phyloP scores from a whole-genome alignment of 2,888 invertebrate species.

The Falcaria lacertinaria region DNA sequence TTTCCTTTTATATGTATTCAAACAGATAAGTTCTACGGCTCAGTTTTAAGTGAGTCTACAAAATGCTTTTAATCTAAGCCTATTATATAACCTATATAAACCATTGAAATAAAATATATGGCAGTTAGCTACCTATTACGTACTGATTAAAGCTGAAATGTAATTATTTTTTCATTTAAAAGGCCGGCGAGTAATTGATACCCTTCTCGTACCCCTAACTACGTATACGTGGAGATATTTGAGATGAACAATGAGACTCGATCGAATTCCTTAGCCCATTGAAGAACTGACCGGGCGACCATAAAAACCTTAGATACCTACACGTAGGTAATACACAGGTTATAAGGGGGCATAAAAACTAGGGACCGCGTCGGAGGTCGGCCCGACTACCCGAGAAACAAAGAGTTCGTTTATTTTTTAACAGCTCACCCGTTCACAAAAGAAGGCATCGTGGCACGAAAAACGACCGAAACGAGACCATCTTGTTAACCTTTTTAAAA shows the following conservation, averaged over 20 bases:
- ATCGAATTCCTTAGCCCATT: constrained; percentile 78
- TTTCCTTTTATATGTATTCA: too few relatives aligned
- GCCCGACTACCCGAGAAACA: constrained; percentile 78
- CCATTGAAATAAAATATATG: too few relatives aligned
- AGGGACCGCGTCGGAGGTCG: constrained; percentile 78
- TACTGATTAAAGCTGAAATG: constrained; percentile 33
- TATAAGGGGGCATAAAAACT: constrained; percentile 78
- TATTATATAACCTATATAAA: neutral
- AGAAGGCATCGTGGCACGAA: constrained; percentile 74
- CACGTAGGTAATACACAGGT: constrained; percentile 79
- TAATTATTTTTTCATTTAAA: constrained; percentile 30
- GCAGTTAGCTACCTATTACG: constrained; percentile 18
- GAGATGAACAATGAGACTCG: constrained; percentile 70
- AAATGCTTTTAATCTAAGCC: too few relatives aligned
- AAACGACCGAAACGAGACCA: constrained; percentile 75
- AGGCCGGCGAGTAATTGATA: constrained; percentile 46
- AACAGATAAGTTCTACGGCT: too few relatives aligned
- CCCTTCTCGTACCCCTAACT: constrained; percentile 40
- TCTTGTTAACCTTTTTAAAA: constrained; percentile 79
- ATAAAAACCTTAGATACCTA: constrained; percentile 79
- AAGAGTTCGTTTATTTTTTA: constrained; percentile 80
- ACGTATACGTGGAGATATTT: constrained; percentile 48
- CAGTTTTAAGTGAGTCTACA: too few relatives aligned
- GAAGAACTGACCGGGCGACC: constrained; percentile 76
- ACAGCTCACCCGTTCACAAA: constrained; percentile 78